Percentiles rank a stretch among this genome's conserved stretches.
phyloP scores from a whole-genome alignment of 2,113 vertebrate genomes.

The Hippocampus guttulatus region DNA sequence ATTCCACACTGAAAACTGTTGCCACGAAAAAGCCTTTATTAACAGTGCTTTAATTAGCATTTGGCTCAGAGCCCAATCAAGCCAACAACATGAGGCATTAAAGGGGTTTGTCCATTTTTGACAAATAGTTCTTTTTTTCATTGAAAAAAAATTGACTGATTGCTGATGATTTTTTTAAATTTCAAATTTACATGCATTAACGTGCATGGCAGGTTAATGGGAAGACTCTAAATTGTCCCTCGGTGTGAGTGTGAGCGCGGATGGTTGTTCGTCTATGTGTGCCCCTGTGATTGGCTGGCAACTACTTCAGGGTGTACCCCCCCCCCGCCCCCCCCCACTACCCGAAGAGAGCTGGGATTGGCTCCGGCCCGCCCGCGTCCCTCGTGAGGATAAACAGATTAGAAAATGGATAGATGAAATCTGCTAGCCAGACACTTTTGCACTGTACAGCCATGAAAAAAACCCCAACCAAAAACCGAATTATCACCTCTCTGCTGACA shows the following conservation, averaged over 20 bases:
- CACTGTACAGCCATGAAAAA: slow-evolving; percentile 26
- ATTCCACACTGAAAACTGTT: neutral
- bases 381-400: too few species aligned
- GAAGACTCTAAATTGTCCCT: too few species aligned
- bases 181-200: too few species aligned
- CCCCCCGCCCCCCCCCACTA: too few species aligned
- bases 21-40: neutral
- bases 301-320: too few species aligned
- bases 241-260: too few species aligned
- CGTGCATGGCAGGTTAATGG: too few species aligned
- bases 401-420: neutral
- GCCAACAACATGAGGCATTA: neutral
- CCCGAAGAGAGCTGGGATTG: too few species aligned
- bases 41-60: slow-evolving; percentile 1
- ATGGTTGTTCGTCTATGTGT: too few species aligned
- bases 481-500: slow-evolving; percentile 55
- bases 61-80: neutral
- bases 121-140: neutral
- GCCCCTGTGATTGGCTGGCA: too few species aligned
- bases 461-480: slow-evolving; percentile 23
- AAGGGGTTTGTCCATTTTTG: neutral
- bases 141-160: neutral
- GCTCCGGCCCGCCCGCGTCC: too few species aligned
- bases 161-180: too few species aligned
- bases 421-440: slow-evolving; percentile 25